Conservation (phyloP, 2,113 vertebrate species). For the Pristiophorus japonicus region DNA sequence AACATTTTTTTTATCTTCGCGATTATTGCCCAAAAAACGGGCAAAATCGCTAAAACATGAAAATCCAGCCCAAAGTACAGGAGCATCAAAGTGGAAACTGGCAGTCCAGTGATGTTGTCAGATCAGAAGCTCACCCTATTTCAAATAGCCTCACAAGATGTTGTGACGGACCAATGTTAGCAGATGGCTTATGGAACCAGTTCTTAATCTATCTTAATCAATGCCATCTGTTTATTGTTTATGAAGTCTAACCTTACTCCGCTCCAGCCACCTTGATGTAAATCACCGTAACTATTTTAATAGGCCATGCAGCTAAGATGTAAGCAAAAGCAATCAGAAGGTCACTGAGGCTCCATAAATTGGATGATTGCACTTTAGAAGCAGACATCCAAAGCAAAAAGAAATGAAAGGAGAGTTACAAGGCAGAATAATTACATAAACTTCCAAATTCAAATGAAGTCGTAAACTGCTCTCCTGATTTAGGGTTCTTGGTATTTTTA, state of each 20-base stretch:
- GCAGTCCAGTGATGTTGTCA: not conserved
- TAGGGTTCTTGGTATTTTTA: not conserved
- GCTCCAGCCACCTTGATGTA: not conserved
- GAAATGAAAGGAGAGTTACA: not conserved
- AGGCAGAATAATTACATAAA: not conserved
- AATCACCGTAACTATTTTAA: not conserved
- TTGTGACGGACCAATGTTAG: not conserved
- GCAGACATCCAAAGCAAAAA: not conserved
- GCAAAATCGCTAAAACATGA: no score
- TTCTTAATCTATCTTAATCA: not conserved
- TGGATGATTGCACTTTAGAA: not conserved
- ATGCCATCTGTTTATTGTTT: not conserved
- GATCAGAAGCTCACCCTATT: not conserved
- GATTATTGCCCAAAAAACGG: no score
- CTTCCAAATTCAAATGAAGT: not conserved
- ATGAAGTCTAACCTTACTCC: not conserved
- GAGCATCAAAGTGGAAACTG: not conserved
- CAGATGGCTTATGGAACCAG: not conserved
- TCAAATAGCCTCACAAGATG: not conserved
- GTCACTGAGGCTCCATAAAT: not conserved
- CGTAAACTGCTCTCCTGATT: not conserved
- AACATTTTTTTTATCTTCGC: no score
- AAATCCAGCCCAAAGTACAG: not conserved
- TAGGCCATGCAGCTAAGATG: not conserved
- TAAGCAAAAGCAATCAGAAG: not conserved